A percentile compares a stretch with the other conserved stretches of the same genome.
Conservation (phyloP, 2,113 vertebrate genomes). For the Philantomba maxwellii region DNA sequence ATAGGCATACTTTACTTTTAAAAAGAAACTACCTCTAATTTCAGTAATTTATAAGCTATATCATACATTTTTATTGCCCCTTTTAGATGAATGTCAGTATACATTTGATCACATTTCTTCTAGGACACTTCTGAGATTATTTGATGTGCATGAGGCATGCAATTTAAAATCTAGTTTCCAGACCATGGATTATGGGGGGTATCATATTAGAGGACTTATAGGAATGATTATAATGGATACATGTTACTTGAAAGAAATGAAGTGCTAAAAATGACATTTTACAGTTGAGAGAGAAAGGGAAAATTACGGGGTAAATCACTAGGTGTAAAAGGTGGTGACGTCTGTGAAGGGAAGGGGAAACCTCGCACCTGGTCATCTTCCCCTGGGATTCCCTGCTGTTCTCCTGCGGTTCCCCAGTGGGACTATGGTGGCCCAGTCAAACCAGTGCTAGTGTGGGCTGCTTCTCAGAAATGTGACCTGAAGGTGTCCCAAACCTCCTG, state of each 20-base stretch:
- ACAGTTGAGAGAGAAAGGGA: neutral
- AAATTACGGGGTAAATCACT: neutral
- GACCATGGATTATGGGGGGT: neutral
- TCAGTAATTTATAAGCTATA: neutral
- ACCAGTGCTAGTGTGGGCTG: fast-evolving
- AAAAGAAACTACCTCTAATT: neutral
- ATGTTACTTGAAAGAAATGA: neutral
- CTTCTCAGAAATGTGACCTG: neutral
- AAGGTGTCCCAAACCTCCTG: neutral
- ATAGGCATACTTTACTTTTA: neutral
- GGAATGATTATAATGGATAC: neutral
- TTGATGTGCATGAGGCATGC: neutral
- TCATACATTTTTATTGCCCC: neutral
- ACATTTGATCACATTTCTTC: neutral
- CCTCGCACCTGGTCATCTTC: neutral
- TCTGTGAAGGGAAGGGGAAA: neutral
- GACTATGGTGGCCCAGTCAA: neutral
- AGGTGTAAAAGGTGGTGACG: neutral
- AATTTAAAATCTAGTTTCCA: neutral
- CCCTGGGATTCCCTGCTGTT: neutral
- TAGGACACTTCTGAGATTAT: neutral
- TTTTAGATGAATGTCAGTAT: neutral
- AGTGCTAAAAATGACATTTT: neutral
- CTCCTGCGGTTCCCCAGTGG: too few species aligned
- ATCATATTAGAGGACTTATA: neutral